These are phyloP conservation scores for Phocoena phocoena DNA, from an alignment of 2,113 vertebrate species.

Conservation along the genomic window DNA sequence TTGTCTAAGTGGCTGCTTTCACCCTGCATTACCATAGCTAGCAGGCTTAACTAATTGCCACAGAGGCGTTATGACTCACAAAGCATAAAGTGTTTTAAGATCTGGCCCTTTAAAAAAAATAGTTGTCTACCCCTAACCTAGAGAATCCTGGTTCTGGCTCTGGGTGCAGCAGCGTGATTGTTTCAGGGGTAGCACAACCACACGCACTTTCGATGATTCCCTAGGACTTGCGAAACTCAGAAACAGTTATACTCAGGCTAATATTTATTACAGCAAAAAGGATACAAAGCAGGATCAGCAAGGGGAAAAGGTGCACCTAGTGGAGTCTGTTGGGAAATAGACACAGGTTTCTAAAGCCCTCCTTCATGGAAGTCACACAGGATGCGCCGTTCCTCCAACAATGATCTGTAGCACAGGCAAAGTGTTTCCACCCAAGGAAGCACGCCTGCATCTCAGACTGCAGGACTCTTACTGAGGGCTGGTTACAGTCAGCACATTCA, in stretches of 20 bases:
- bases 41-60: background rate
- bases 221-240: background rate
- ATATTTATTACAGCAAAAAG: background rate
- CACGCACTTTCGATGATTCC: background rate
- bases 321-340: background rate
- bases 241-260: background rate
- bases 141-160: background rate
- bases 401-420: background rate
- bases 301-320: rapidly evolving
- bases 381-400: background rate
- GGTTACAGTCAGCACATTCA: background rate
- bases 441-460: background rate
- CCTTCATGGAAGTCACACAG: background rate
- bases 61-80: background rate
- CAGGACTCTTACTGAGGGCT: background rate
- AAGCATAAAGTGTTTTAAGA: background rate
- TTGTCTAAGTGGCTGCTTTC: background rate
- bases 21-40: background rate
- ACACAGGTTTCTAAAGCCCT: background rate
- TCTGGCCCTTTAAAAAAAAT: background rate
- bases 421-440: background rate
- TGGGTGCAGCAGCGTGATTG: background rate
- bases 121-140: background rate
- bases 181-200: background rate
- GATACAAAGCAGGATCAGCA: background rate